Base-by-base conservation (phyloP, 2,113 vertebrate genomes). In the Cyphomyrus discorhynchus region DNA sequence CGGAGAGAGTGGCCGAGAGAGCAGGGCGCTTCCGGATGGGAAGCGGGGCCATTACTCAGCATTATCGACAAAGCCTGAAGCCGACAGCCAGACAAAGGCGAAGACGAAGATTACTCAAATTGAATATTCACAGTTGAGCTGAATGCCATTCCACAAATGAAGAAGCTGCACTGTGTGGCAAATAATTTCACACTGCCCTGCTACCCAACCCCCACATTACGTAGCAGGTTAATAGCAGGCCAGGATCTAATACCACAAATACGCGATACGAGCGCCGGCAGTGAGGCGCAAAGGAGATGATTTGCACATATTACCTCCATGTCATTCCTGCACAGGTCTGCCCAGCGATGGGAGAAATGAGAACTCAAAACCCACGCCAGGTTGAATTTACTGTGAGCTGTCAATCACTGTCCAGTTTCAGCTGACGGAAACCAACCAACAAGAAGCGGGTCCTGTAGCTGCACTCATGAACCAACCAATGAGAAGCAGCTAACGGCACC, bases 281-380 rank as follows among this genome's bases (percentile, higher is more conserved):
- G 35, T 19, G 31, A 80, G 35, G 74, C 35, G 6, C 74, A 80
- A 80, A 42, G 27, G 35, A 80, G 74, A 80, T 80, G 13, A 80
- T 80, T 80, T 80, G 74, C 74, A 80, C 74, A 80, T 80, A 80
- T 80, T 80, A 80, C 74, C 70, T 7, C 74, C 74, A 19, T 70
- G 62, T 80, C 74, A 6, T 80, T 19, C 13, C 74, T 42, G 74
- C 4, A 13, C 35, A 80, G 13, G 35, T 80, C 35, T 80, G 74
- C 74, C 74, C 74, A 19, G 35, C 35, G 74, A 80, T 42, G 74
- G 74, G 74, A 80, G 74, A 80, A 42, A 80, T 80, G 31, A 80
- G 74, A 42, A 80, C 6, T 42, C 74, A 80, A 80, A 80, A 80
- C 35, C 35, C 35, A 80, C 74, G 35, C 74, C 35, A 8, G 15